These are phyloP conservation scores for Notoglanidium macrostoma DNA, from an alignment of 2,797 vertebrate species.

Conservation along the genomic window DNA sequence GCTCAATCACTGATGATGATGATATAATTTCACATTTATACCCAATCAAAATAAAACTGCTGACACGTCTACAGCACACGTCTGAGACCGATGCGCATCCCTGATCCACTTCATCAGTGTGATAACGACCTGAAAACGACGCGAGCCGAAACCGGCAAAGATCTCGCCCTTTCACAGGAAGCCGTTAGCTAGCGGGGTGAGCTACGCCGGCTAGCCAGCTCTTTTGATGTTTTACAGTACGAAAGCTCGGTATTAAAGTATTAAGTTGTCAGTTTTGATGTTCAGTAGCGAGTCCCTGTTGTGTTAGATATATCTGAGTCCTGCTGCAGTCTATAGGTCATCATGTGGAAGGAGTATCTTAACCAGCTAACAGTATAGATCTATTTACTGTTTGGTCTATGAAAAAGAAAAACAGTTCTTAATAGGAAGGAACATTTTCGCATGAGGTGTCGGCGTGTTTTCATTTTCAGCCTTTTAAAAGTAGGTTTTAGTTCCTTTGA, in stretches of 20 bases:
- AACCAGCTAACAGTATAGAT: not conserved
- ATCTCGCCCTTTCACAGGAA: not conserved
- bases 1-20: not conserved
- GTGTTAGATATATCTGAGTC: not conserved
- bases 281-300: not conserved
- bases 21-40: not conserved
- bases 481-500: not conserved
- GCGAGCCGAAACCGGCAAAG: not conserved
- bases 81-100: not conserved
- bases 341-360: not conserved
- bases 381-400: not conserved
- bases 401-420: not conserved
- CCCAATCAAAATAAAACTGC: not conserved
- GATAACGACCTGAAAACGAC: not conserved
- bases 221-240: conserved; percentile 5
- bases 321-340: not conserved
- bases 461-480: not conserved
- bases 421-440: not conserved
- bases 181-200: not conserved
- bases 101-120: not conserved
- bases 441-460: not conserved
- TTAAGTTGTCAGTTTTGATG: not conserved
- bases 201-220: not conserved
- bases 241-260: not conserved
- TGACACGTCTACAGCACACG: not conserved